A percentile compares a stretch with the other conserved stretches of the same genome.
These are phyloP conservation scores for Chloroceryle inda DNA, from an alignment of 2,797 vertebrate species.

Conservation along the genomic window DNA sequence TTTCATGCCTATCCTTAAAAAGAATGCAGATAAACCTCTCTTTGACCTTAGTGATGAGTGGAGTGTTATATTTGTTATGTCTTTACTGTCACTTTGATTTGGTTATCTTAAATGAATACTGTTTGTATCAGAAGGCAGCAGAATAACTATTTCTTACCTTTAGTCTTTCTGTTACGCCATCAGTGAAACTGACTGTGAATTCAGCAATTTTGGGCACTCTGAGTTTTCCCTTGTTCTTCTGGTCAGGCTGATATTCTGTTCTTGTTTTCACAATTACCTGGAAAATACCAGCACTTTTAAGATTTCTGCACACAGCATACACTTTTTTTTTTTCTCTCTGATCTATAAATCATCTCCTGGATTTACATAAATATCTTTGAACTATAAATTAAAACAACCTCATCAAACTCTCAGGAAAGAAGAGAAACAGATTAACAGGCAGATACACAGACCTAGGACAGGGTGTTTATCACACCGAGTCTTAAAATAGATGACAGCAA, in stretches of 20 bases:
- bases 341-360: background rate
- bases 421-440: background rate
- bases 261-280: constrained; percentile 99
- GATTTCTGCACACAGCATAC: background rate
- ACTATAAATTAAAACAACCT: background rate
- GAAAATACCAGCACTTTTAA: constrained; percentile 34
- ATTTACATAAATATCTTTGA: background rate
- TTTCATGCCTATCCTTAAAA: background rate
- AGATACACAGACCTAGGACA: background rate
- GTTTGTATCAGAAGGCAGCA: constrained; percentile 38
- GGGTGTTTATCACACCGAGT: background rate
- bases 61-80: constrained; percentile 18
- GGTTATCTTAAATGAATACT: constrained; percentile 21
- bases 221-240: constrained; percentile 94
- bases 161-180: constrained; percentile 90
- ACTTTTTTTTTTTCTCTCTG: background rate
- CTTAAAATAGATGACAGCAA: constrained; percentile 18
- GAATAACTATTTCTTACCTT: constrained; percentile 83
- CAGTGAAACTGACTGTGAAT: constrained; percentile 97
- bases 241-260: constrained; percentile 96
- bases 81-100: constrained; percentile 45
- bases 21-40: background rate
- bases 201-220: constrained; percentile 98
- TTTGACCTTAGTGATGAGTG: background rate
- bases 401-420: background rate